These are phyloP conservation scores for Panthera uncia DNA, from an alignment of 2,113 vertebrate species.

Conservation along the genomic window DNA sequence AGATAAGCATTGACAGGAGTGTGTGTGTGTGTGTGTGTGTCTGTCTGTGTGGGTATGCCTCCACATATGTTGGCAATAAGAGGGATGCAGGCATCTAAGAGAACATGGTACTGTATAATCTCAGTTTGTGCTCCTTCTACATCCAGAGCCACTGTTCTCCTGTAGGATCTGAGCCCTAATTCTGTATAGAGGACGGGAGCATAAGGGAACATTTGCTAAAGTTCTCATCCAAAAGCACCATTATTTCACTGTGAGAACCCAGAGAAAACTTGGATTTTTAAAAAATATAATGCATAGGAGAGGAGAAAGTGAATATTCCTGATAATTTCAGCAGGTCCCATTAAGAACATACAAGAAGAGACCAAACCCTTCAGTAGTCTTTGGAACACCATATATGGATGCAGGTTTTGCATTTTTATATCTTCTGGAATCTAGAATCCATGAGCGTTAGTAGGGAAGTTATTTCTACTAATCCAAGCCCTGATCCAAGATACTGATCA, in stretches of 20 bases:
- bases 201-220: not conserved
- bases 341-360: not conserved
- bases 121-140: not conserved
- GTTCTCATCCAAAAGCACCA: not conserved
- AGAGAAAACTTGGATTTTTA: not conserved
- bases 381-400: not conserved
- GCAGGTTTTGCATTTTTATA: not conserved
- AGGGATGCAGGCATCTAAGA: not conserved
- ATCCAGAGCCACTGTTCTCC: not conserved
- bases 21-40: not conserved
- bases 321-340: not conserved
- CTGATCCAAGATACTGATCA: not conserved
- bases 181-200: not conserved
- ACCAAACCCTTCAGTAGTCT: not conserved
- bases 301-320: not conserved
- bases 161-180: not conserved
- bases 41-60: not conserved
- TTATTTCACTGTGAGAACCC: slow-evolving; percentile 26
- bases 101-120: not conserved
- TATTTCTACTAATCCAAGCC: not conserved
- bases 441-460: not conserved
- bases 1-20: not conserved
- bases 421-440: not conserved
- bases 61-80: no score
- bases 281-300: not conserved